Conservation (phyloP, 2,888 invertebrate genomes). For the Tetranychus piercei region DNA sequence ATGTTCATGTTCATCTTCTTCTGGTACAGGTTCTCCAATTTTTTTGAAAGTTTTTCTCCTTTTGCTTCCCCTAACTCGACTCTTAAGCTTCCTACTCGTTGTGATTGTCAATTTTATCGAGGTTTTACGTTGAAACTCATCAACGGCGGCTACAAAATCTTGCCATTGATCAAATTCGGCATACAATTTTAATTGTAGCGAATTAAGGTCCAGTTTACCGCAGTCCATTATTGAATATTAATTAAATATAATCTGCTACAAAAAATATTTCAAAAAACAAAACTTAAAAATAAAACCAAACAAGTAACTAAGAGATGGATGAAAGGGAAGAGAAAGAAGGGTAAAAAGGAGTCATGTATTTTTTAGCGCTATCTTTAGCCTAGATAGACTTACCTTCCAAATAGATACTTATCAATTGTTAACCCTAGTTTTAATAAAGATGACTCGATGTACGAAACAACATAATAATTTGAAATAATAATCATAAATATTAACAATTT, state of each 20-base stretch:
- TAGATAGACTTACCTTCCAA: too few relatives aligned
- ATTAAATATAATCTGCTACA: too few relatives aligned
- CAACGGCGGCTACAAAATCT: conserved; percentile 8
- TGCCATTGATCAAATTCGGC: conserved; percentile 9
- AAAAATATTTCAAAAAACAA: neutral
- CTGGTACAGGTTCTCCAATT: neutral
- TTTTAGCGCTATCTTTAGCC: too few relatives aligned
- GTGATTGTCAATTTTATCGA: conserved; percentile 11
- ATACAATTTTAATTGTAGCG: neutral
- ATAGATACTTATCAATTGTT: too few relatives aligned
- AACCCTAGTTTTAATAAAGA: too few relatives aligned
- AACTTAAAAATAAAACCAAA: neutral
- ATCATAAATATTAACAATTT: too few relatives aligned
- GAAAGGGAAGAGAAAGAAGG: too few relatives aligned
- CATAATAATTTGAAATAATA: too few relatives aligned
- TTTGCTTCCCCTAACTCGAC: neutral
- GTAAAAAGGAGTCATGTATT: too few relatives aligned
- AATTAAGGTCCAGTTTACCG: neutral
- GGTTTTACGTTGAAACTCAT: conserved; percentile 8
- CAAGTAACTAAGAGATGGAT: too few relatives aligned
- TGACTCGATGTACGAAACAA: too few relatives aligned
- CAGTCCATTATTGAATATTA: neutral
- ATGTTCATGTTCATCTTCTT: neutral
- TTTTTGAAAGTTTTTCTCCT: neutral
- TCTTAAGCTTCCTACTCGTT: neutral